phyloP scores from a whole-genome alignment of 2,113 vertebrate genomes.

The Cynocephalus volans region DNA sequence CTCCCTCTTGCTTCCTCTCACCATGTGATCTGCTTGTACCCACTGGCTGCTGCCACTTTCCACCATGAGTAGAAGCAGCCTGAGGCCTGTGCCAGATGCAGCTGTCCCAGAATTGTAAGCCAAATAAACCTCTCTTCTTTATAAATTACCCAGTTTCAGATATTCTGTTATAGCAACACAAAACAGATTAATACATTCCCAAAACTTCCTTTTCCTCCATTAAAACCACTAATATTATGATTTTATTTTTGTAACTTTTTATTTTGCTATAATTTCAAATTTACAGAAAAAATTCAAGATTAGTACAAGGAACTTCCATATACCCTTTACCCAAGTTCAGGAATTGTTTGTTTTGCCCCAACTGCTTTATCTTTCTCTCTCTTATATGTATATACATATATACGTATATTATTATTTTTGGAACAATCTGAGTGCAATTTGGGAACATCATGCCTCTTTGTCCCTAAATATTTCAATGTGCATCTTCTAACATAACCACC shows the following conservation, averaged over 20 bases:
- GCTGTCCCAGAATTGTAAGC: too few species aligned
- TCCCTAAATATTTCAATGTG: not conserved
- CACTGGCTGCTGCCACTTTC: too few species aligned
- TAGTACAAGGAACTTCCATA: not conserved
- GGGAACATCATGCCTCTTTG: not conserved
- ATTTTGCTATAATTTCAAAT: not conserved
- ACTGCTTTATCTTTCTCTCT: not conserved
- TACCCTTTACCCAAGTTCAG: not conserved
- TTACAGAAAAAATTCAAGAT: not conserved
- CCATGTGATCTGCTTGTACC: too few species aligned
- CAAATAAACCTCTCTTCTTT: too few species aligned
- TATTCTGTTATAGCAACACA: too few species aligned
- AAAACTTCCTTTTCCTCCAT: not conserved
- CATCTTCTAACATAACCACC: not conserved
- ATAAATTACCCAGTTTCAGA: too few species aligned
- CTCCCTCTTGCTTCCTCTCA: too few species aligned
- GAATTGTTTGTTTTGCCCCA: not conserved
- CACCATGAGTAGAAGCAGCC: too few species aligned
- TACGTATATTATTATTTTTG: not conserved
- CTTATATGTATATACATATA: fast-evolving
- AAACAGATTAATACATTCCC: too few species aligned
- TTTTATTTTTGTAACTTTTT: not conserved
- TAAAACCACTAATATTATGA: not conserved
- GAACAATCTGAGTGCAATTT: not conserved
- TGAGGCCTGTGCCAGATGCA: too few species aligned